Percentiles rank a stretch among this genome's conserved stretches.
Conservation (phyloP, 2,888 invertebrate genomes). For the Mythimna albipuncta region DNA sequence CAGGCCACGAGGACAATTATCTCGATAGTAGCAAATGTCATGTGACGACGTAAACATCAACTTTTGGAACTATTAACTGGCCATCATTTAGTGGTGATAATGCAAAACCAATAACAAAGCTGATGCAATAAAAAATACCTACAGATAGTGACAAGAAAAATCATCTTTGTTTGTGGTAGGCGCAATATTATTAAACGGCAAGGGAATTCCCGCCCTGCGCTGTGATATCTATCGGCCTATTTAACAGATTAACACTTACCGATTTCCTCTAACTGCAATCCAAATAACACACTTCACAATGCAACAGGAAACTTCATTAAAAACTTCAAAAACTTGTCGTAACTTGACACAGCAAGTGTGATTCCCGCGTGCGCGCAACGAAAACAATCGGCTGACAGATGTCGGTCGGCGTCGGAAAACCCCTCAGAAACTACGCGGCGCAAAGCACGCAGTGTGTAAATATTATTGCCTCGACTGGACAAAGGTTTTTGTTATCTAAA, state of each 20-base stretch:
- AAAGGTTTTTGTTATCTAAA: constrained; percentile 90
- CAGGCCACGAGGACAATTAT: constrained; percentile 17
- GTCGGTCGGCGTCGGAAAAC: constrained; percentile 87
- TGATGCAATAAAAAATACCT: constrained; percentile 58
- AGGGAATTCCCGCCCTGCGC: constrained; percentile 45
- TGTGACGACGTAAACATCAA: constrained; percentile 1
- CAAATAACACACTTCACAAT: constrained; percentile 81
- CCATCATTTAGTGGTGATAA: constrained; percentile 29
- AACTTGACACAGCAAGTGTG: constrained; percentile 83
- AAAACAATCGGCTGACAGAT: constrained; percentile 87
- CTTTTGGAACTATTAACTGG: constrained; percentile 3
- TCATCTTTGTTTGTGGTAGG: constrained; percentile 35
- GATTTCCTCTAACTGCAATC: constrained; percentile 85
- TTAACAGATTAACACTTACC: constrained; percentile 74
- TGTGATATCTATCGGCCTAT: constrained; percentile 19
- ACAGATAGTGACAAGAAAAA: constrained; percentile 46
- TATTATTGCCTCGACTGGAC: constrained; percentile 89
- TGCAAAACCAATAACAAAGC: constrained; percentile 40
- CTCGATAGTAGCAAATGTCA: constrained; percentile 2
- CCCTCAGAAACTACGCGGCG: constrained; percentile 87
- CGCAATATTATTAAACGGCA: constrained; percentile 29
- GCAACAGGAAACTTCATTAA: constrained; percentile 72
- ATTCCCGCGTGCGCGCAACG: constrained; percentile 86
- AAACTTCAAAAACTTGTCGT: constrained; percentile 83
- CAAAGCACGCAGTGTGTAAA: constrained; percentile 84